These are phyloP conservation scores for Cephus spinipes DNA, from an alignment of 2,888 invertebrate species.

Conservation along the genomic window DNA sequence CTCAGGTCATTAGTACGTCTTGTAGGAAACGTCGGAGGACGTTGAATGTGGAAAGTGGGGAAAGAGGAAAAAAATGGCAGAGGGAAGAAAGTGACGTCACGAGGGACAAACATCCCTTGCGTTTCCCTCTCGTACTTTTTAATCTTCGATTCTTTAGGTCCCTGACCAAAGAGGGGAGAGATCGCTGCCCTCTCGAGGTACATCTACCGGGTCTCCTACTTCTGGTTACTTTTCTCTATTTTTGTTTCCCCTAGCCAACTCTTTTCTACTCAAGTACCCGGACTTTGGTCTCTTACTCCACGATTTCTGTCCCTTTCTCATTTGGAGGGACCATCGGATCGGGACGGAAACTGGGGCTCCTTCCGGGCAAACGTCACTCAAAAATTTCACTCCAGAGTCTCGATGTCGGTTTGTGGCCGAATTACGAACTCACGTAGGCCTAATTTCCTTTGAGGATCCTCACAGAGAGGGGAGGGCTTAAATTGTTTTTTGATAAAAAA, in stretches of 20 bases:
- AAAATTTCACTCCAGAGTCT: slow-evolving; percentile 34
- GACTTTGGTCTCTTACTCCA: background rate
- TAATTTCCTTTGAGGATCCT: slow-evolving; percentile 37
- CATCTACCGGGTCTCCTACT: background rate
- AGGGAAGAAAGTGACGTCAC: slow-evolving; percentile 24
- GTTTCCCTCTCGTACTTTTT: slow-evolving; percentile 28
- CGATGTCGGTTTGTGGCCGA: slow-evolving; percentile 47
- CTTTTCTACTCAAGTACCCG: background rate
- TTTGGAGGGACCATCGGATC: background rate
- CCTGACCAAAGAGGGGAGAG: slow-evolving; percentile 29
- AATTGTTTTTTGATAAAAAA: slow-evolving; percentile 24
- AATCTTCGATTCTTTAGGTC: slow-evolving; percentile 45
- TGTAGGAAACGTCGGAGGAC: background rate
- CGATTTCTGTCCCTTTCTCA: background rate
- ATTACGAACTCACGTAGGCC: slow-evolving; percentile 53
- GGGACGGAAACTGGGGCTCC: slow-evolving; percentile 28
- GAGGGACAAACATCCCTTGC: slow-evolving; percentile 10
- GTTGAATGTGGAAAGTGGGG: slow-evolving; percentile 6
- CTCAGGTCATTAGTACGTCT: background rate
- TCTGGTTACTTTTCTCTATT: background rate
- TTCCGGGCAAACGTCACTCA: slow-evolving; percentile 52
- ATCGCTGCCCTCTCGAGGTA: background rate
- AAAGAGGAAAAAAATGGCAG: slow-evolving; percentile 24
- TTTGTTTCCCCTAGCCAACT: background rate
- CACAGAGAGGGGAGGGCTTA: slow-evolving; percentile 16